phyloP scores from a whole-genome alignment of 1,140 invertebrate genomes.

The Triops longicaudatus region DNA sequence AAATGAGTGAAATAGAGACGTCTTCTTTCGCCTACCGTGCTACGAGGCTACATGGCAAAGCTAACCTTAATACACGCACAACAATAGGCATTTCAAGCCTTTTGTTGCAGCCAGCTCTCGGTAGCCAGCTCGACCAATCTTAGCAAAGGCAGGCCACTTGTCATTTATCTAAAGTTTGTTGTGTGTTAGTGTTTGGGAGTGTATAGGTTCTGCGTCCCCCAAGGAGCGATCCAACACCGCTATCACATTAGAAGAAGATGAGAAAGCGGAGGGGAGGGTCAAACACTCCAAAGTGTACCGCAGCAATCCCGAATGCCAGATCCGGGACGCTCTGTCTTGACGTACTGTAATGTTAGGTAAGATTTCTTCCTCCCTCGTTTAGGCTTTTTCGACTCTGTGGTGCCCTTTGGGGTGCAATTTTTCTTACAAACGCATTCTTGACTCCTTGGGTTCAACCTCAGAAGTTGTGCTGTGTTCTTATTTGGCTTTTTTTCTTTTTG shows the following conservation, averaged over 20 bases:
- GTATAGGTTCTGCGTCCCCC: neutral
- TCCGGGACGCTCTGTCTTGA: neutral
- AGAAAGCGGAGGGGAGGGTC: neutral
- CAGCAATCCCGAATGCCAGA: conserved; percentile 8
- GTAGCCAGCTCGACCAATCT: too few species aligned
- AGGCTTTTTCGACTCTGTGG: neutral
- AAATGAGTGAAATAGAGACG: too few species aligned
- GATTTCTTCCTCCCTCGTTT: neutral
- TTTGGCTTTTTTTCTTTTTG: neutral
- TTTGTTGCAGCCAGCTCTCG: too few species aligned
- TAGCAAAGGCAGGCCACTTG: neutral
- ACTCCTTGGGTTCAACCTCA: neutral
- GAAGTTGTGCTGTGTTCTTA: neutral
- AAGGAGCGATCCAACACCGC: neutral
- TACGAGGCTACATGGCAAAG: too few species aligned
- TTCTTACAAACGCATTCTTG: neutral
- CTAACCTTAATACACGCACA: too few species aligned
- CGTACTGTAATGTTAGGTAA: neutral
- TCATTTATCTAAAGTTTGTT: conserved; percentile 13
- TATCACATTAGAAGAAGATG: conserved; percentile 12
- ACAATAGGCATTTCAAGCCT: too few species aligned
- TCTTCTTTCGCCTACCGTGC: too few species aligned
- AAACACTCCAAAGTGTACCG: neutral
- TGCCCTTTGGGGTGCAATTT: neutral
- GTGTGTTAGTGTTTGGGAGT: neutral